Evolutionary conservation across 2,113 vertebrate species (phyloP), one percentile per base, ranked within the genome.

Genomic region (Perognathus longimembris): DNA sequence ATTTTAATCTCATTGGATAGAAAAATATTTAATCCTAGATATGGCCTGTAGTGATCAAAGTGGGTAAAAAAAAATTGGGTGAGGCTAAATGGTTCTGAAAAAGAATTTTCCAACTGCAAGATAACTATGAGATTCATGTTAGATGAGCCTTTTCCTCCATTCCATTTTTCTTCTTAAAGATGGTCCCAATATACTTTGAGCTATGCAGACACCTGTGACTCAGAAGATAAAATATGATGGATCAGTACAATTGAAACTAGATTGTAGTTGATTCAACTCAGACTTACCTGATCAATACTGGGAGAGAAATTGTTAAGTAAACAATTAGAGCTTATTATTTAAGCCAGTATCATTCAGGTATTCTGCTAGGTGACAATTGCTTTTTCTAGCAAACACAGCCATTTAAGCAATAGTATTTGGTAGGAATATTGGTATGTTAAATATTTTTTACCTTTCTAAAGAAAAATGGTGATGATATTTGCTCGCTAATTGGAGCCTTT

Each of bases 21-120:
- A 54, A 73, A 75, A 14, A 91, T 2, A 64, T 34, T 70, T 96
- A 38, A 45, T 76, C 92, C 10, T 74, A 87, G 64, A 45, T 91
- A 11, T 20, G 75, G 66, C 45, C 40, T 22, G 8, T 3, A 88
- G 22, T 76, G 26, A 71, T 10, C 30, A 78, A 40, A 45, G 5
- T 42, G 20, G 24, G 78, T 59, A 83, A 89, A 36, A 89, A 36
- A 89, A 79, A 54, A 59, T 96, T 36, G 91, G 11, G 69, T 64
- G 7, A 28, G 14, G 73, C 14, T 20, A 89, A n/a, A 36, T 26
- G 38, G 15, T 66, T 94, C 50, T 64, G 42, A 70, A 82, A 91
- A 78, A 59, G 26, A 12, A 24, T 74, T 90, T 73, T 45, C 3
- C 0, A 57, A 36, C 38, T 40, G 76, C 80, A 73, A 59, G 9